Conservation (phyloP, 2,113 vertebrate genomes). For the Sylvilagus bachmani region DNA sequence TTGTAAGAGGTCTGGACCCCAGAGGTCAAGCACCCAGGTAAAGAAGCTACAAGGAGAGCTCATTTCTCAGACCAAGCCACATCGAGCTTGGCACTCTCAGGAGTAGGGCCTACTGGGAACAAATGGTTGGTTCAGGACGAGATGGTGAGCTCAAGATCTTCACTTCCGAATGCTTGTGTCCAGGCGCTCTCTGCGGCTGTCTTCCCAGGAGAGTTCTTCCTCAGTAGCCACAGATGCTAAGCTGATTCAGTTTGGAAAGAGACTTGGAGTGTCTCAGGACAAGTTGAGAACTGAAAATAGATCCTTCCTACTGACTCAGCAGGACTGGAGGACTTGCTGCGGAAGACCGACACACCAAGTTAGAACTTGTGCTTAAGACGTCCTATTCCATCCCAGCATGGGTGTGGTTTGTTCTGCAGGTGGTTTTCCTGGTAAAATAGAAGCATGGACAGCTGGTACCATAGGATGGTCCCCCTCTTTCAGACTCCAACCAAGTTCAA, state of each 20-base stretch:
- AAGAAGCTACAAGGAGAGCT: neutral
- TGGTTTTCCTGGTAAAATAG: conserved; percentile 67
- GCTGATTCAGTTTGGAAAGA: conserved; percentile 69
- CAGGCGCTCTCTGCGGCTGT: conserved; percentile 33
- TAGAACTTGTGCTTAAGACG: conserved; percentile 45
- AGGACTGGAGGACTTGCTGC: neutral
- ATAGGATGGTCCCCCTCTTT: conserved; percentile 43
- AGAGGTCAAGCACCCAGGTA: neutral
- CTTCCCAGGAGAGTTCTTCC: conserved; percentile 56
- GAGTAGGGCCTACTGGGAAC: neutral
- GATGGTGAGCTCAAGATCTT: neutral
- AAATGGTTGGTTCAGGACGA: conserved; percentile 21
- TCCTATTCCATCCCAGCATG: conserved; percentile 23
- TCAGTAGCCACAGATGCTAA: conserved; percentile 28
- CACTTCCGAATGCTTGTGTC: conserved; percentile 12
- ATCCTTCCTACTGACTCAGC: conserved; percentile 63
- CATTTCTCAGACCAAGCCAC: neutral
- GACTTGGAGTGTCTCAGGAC: conserved; percentile 59
- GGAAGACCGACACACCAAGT: conserved; percentile 30
- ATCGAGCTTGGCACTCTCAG: neutral
- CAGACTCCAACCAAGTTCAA: conserved; percentile 42
- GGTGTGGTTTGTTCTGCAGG: conserved; percentile 71
- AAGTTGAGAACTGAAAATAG: conserved; percentile 74
- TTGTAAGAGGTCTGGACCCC: neutral
- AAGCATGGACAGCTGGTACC: conserved; percentile 56